These are phyloP conservation scores for Spisula subtruncata DNA, from an alignment of 2,888 invertebrate species.

Conservation along the genomic window DNA sequence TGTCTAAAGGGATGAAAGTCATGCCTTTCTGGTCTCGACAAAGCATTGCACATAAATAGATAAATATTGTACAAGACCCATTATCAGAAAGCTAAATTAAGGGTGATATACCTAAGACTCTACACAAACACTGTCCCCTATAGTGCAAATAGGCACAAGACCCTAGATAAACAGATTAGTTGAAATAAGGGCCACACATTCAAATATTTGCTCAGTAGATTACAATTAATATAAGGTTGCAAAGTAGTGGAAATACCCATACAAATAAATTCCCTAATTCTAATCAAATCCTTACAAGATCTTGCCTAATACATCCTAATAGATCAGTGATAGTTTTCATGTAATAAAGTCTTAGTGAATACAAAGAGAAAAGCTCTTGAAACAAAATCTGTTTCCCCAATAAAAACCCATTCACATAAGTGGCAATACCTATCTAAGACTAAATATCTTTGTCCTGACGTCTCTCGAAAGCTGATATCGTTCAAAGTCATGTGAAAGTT, in stretches of 20 bases:
- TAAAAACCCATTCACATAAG: background rate
- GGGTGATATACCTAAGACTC: slow-evolving; percentile 16
- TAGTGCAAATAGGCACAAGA: slow-evolving; percentile 22
- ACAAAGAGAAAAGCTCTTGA: background rate
- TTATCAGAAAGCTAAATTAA: slow-evolving; percentile 11
- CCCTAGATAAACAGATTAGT: slow-evolving; percentile 33
- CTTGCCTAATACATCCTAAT: slow-evolving; percentile 16
- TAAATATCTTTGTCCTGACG: background rate
- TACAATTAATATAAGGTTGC: slow-evolving; percentile 22
- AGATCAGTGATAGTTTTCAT: background rate
- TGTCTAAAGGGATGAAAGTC: background rate
- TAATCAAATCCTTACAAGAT: slow-evolving; percentile 30
- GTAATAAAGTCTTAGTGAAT: slow-evolving; percentile 5
- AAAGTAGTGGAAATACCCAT: slow-evolving; percentile 17
- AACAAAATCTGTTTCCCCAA: background rate
- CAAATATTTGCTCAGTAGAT: slow-evolving; percentile 49
- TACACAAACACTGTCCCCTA: slow-evolving; percentile 15
- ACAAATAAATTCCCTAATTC: slow-evolving; percentile 41
- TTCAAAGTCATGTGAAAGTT: too few relatives aligned
- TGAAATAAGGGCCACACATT: slow-evolving; percentile 51
- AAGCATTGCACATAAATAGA: background rate
- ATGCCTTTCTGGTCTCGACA: background rate
- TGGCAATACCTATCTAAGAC: background rate
- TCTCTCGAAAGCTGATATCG: too few relatives aligned
- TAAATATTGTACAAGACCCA: slow-evolving; percentile 14